phyloP scores from a whole-genome alignment of 1,140 invertebrate species.

The Patella vulgata region DNA sequence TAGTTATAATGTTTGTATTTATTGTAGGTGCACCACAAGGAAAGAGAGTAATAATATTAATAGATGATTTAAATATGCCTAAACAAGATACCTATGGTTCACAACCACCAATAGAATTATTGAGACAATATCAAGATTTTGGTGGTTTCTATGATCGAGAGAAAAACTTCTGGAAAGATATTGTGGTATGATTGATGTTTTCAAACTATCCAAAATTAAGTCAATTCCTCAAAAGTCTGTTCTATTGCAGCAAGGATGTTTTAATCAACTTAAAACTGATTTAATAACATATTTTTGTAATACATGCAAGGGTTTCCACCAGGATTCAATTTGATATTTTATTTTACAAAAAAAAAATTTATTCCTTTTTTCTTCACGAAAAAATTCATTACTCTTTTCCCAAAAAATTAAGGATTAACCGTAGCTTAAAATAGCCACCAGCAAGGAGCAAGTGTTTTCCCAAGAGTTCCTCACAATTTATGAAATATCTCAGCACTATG shows the following conservation, averaged over 20 bases:
- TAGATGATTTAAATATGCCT: slow-evolving; percentile 71
- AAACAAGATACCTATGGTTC: slow-evolving; percentile 68
- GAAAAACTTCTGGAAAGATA: slow-evolving; percentile 86
- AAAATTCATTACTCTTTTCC: too few species aligned
- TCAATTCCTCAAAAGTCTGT: not conserved
- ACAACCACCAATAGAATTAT: slow-evolving; percentile 67
- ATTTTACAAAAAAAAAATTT: too few species aligned
- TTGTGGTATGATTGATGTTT: slow-evolving; percentile 53
- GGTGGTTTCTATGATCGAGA: slow-evolving; percentile 85
- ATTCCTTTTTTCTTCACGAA: too few species aligned
- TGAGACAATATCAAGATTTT: slow-evolving; percentile 84
- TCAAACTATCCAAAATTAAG: not conserved
- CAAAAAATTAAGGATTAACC: too few species aligned
- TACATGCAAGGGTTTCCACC: too few species aligned
- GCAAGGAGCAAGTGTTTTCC: too few species aligned
- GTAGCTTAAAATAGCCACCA: too few species aligned
- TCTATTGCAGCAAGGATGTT: not conserved
- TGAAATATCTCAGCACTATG: too few species aligned
- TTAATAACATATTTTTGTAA: too few species aligned
- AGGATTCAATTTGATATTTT: too few species aligned
- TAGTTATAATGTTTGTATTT: slow-evolving; percentile 12
- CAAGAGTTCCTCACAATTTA: too few species aligned
- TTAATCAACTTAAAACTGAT: not conserved
- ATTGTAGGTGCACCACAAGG: slow-evolving; percentile 61
- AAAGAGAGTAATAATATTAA: slow-evolving; percentile 66